Conservation (phyloP, 2,888 invertebrate genomes). For the Clivina fossor region DNA sequence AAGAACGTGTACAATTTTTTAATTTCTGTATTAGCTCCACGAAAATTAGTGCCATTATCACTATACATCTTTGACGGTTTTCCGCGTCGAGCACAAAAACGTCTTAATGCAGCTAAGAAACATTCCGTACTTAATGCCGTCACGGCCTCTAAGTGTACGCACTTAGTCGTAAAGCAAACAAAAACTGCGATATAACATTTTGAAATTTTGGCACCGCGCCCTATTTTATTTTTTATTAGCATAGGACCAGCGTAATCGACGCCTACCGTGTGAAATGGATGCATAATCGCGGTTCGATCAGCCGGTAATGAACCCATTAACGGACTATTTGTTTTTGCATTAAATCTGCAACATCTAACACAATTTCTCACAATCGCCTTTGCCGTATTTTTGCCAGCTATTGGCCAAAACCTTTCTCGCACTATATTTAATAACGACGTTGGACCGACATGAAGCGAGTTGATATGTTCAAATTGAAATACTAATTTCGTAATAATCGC, state of each 20-base stretch:
- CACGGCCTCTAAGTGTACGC: slow-evolving; percentile 1
- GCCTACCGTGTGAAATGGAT: background rate
- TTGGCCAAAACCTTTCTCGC: slow-evolving; percentile 3
- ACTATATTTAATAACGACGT: background rate
- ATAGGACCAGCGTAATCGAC: slow-evolving; percentile 1
- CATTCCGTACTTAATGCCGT: background rate
- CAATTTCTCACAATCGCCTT: slow-evolving; percentile 1
- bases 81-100: slow-evolving; percentile 2
- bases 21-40: too few relatives aligned
- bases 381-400: slow-evolving; percentile 7
- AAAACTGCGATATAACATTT: background rate
- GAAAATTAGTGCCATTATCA: slow-evolving; percentile 6
- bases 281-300: slow-evolving; percentile 1
- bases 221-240: background rate
- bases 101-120: background rate
- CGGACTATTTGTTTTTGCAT: background rate
- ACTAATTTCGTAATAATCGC: background rate
- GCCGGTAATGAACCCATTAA: background rate
- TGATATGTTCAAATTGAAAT: slow-evolving; percentile 2
- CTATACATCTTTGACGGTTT: slow-evolving; percentile 1
- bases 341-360: background rate
- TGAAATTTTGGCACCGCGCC: background rate
- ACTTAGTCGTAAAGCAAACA: background rate
- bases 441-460: slow-evolving; percentile 2
- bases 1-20: too few relatives aligned